phyloP scores from a whole-genome alignment of 2,797 vertebrate species.

The Rhincodon typus region DNA sequence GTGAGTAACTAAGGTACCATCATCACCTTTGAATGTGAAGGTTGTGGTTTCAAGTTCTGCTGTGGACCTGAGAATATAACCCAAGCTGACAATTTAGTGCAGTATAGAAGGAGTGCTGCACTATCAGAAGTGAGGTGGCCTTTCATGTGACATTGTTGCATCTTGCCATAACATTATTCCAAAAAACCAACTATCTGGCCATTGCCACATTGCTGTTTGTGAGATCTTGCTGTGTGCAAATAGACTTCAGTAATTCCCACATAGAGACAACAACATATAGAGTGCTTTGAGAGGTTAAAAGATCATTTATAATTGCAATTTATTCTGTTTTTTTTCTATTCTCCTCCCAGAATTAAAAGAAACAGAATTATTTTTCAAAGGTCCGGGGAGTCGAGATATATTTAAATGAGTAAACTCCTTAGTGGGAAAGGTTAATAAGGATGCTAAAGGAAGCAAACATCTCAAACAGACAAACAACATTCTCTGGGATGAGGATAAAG shows the following conservation, averaged over 20 bases:
- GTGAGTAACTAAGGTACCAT: background rate
- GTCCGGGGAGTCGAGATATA: too few species aligned
- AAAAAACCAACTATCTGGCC: background rate
- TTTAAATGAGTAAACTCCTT: background rate
- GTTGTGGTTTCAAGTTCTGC: background rate
- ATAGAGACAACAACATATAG: background rate
- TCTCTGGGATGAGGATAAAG: background rate
- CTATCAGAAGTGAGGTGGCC: background rate
- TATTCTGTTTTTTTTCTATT: background rate
- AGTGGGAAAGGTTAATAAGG: background rate
- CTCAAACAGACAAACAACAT: background rate
- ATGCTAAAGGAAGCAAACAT: background rate
- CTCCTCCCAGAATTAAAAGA: background rate
- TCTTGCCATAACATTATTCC: background rate
- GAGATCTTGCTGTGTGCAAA: background rate
- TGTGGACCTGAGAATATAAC: background rate
- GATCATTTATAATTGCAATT: background rate
- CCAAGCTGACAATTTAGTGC: background rate
- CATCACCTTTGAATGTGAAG: background rate
- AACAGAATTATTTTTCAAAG: background rate
- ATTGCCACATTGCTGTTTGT: background rate
- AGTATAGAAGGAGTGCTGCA: background rate
- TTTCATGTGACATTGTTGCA: background rate
- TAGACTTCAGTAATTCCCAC: background rate
- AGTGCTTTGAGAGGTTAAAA: background rate